A percentile compares a stretch with the other conserved stretches of the same genome.
These are phyloP conservation scores for Wasmannia auropunctata DNA, from an alignment of 1,140 invertebrate species.

Conservation along the genomic window DNA sequence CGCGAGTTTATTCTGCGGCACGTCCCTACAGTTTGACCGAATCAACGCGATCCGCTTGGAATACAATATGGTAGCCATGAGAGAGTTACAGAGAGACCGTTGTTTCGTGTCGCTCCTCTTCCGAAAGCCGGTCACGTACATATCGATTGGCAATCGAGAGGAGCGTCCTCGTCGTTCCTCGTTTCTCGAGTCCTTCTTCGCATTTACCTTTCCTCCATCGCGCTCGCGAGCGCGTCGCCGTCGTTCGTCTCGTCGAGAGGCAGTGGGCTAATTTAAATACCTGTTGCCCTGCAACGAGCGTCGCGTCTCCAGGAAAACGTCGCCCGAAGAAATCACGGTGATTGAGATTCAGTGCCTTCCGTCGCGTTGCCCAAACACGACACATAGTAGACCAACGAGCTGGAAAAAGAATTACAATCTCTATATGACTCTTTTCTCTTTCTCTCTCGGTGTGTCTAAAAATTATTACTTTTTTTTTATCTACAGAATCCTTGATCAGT, in stretches of 20 bases:
- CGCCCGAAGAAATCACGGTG: conserved; percentile 3
- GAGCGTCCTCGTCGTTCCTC: not conserved
- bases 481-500: not conserved
- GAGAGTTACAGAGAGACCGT: not conserved
- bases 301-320: not conserved
- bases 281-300: conserved; percentile 67
- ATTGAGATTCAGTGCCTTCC: conserved; percentile 12
- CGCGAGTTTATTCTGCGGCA: conserved; percentile 30
- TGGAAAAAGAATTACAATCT: not conserved
- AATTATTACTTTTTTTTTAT: not conserved
- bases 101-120: conserved; percentile 32
- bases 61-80: conserved; percentile 26
- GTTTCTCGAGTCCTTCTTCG: conserved; percentile 32
- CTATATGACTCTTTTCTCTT: too few relatives aligned
- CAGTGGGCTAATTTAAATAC: conserved; percentile 70
- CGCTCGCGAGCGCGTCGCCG: conserved; percentile 1
- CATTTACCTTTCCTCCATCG: conserved; percentile 17
- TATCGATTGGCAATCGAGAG: conserved; percentile 60
- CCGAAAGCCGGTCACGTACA: conserved; percentile 67
- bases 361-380: not conserved
- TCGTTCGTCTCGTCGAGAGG: conserved; percentile 59
- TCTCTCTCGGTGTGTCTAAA: too few relatives aligned
- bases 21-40: conserved; percentile 34
- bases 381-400: too few relatives aligned
- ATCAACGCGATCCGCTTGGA: conserved; percentile 21